Conservation (phyloP, 2,797 vertebrate genomes). For the Syngnathus rostellatus region DNA sequence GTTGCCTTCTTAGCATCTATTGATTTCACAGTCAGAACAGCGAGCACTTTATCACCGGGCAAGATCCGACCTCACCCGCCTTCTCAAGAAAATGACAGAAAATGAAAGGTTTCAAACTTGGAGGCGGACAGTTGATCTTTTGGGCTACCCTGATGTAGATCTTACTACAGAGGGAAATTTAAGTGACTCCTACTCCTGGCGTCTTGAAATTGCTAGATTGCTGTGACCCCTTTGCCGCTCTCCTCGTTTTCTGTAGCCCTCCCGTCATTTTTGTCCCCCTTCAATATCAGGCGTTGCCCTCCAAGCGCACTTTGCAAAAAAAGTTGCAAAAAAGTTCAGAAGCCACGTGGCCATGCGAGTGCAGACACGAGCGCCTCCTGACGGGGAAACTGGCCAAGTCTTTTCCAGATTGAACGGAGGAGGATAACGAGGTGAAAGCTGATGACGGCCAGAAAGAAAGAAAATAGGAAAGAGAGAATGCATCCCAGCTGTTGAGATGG, state of each 20-base stretch:
- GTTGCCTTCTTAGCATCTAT: neutral
- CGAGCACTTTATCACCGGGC: neutral
- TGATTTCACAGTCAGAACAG: neutral
- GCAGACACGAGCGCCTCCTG: neutral
- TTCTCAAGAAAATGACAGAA: neutral
- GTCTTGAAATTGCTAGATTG: neutral
- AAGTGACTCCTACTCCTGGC: neutral
- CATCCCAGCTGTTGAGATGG: slow-evolving; percentile 33
- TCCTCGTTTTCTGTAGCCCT: neutral
- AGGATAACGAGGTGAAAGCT: neutral
- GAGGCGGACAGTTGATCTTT: neutral
- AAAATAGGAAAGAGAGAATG: neutral
- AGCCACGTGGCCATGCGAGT: neutral
- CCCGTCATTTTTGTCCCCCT: neutral
- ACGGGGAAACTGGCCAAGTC: neutral
- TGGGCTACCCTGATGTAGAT: neutral
- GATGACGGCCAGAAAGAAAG: neutral
- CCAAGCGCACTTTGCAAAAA: neutral
- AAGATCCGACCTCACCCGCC: neutral
- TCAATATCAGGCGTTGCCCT: neutral
- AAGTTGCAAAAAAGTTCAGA: neutral
- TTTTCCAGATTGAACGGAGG: neutral
- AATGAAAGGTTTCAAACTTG: neutral
- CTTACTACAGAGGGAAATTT: neutral
- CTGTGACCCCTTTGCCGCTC: neutral